Evolutionary conservation across 2,888 invertebrate genomes (phyloP), one percentile per base, ranked within the genome.

Genomic region (Torymus tubicola): DNA sequence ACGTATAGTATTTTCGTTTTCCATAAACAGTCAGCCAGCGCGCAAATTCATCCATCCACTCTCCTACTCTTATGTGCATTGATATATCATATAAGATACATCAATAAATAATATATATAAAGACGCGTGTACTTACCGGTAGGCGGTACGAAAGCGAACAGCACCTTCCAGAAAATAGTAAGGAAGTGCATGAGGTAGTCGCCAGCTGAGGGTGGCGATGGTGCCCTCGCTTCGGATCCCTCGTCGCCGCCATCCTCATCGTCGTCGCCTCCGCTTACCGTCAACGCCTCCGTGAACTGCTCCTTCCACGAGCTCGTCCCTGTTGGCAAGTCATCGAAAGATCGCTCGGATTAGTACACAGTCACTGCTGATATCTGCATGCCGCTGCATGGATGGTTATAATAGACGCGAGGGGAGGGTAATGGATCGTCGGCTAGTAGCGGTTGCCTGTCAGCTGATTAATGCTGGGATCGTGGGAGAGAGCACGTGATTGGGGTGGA

Each of bases 271-370:
- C 97, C 94, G 88, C 95, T 96, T 72, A 99, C 98, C 63, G 98
- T 98, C 84, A 99, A 92, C 58, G 99, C 99, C 91, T 99, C 99
- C 87, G 96, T 93, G 91, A 99, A 99, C 92, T 99, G 99, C 89
- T 99, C 99, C 91, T 96, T 97, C 99, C 99, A 99, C 0, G 98
- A 98, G n/a, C 98, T 98, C 18, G 99, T 98, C 81, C 99, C 90
- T 90, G 85, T 93, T 57, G 11, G 55, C 67, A 78, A 55, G 12
- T 14, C 11, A 14, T 18, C 21, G 52, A 63, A 52, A 10, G 52
- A 52, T 50, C 14, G 61, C 42, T 42, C 42, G 8, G 42, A 42
- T 42, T 42, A 42, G 42, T 42, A 42, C 42, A 42, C 10, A 42
- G 42, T 8, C 8, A 42, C 42, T 42, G 8, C 42, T 42, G 1